Evolutionary conservation across 2,797 vertebrate genomes (phyloP), one percentile per base, ranked within the genome.

Genomic region (Syngnathus rostellatus): DNA sequence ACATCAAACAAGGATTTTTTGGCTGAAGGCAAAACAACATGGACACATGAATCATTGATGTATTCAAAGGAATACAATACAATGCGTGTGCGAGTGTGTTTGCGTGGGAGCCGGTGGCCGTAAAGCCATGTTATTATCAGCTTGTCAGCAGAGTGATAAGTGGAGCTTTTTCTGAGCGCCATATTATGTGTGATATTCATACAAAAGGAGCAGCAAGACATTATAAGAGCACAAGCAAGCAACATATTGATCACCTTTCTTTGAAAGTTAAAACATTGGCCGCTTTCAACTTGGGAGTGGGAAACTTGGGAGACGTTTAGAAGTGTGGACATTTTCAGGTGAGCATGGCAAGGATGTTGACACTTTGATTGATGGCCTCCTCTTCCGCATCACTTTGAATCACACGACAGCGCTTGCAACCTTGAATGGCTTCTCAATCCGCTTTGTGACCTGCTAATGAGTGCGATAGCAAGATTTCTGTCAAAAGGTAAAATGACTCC

Each of bases 101-200:
- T 83, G 85, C 83, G 83, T 85, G 81, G 85, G 85, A 84, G 78
- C 80, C 82, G 83, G 85, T 84, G 82, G 75, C 79, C 72, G 75
- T 65, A 78, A 60, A 82, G 79, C 77, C 75, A 72, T 74, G 77
- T 82, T 83, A 87, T 87, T 87, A 84, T 86, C 81, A 78, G 80
- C 75, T 77, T 85, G 85, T 85, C 86, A 86, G 72, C 77, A 83
- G 72, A 8, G 41, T 84, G 81, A 85, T 78, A 80, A 86, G 85
- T 87, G 77, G 74, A 76, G 70, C 77, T 76, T 68, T 50, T 73
- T 83, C 25, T 19, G 55, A 19, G 16, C 55, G 5, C 5, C 16
- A 48, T 17, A 48, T 16, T 48, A 17, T 48, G 5, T 50, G 19
- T 1, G 7, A n/a, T 12, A 8, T 50, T 50, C n/a, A 9, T 8